Evolutionary conservation across 1,140 invertebrate genomes (phyloP), one percentile per base, ranked within the genome.

Genomic region (Oedothorax gibbosus): DNA sequence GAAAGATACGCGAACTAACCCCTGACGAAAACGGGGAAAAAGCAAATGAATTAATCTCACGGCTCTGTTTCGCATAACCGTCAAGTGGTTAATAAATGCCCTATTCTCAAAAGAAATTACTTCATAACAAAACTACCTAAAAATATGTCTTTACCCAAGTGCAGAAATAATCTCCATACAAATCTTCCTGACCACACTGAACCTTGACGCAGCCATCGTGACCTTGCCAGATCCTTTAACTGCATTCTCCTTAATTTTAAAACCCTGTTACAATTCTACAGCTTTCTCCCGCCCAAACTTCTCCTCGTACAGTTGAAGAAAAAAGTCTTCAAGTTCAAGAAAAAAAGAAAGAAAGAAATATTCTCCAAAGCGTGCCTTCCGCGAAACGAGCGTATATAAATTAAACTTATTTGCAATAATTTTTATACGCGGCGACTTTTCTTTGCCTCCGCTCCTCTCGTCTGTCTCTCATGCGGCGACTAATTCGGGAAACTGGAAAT

Each of bases 361-460:
- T 51, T 71, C 69, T 53, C 69, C 51, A 79, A 57, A 68, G 75
- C 49, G 54, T 51, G 21, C n/a, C 18, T 35, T 64, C 75, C 81
- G n/a, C 56, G 56, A 50, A 84, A 76, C 51, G 81, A 84, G 71
- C 81, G 81, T 84, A 84, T 84, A 84, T 84, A 84, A 84, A 84
- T 84, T 84, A 84, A 84, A 84, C 81, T 84, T 84, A 84, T 84
- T 84, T 84, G 81, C 81, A 84, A 84, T 84, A 84, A 84, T 84
- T 84, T 84, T 84, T 84, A 35, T 35, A 35, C 81, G 56, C 81
- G 72, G 56, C 81, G 51, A n/a, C 69, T 71, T 71, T 71, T 35
- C 35, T 79, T 84, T 84, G 49, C 81, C 81, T 84, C 76, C 81
- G 69, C 75, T 84, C 76, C 81, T 71, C 71, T 84, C 10, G 64